phyloP scores from a whole-genome alignment of 2,888 invertebrate species.

The Serripes groenlandicus region DNA sequence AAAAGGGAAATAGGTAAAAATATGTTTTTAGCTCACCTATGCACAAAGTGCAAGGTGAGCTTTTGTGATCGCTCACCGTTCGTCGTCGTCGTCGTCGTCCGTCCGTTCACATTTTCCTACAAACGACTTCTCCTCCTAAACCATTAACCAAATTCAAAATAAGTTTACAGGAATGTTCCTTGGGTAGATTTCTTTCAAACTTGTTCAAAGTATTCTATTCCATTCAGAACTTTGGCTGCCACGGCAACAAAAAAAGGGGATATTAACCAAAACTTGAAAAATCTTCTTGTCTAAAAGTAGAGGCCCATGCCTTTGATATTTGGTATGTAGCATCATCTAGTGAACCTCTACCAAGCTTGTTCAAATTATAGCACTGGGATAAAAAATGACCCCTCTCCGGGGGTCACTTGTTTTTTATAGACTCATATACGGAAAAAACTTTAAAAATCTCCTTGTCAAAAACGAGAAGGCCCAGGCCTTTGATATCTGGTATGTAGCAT shows the following conservation, averaged over 20 bases:
- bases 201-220: no score
- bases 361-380: neutral
- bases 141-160: no score
- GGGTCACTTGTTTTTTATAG: neutral
- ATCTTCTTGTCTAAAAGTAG: neutral
- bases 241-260: neutral
- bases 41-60: no score
- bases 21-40: no score
- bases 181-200: no score
- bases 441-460: neutral
- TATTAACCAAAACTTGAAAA: neutral
- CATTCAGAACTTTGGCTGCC: no score
- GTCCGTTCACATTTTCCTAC: no score
- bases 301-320: neutral
- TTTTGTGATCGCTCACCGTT: no score
- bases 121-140: no score
- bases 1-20: no score
- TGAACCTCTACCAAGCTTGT: neutral
- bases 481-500: neutral
- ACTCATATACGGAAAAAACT: neutral
- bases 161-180: no score
- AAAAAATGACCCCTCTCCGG: neutral
- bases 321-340: neutral
- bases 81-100: no score
- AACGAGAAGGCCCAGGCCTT: neutral